Evolutionary conservation across 2,888 invertebrate species (phyloP), one percentile per base, ranked within the genome.

Genomic region (Alitta virens): DNA sequence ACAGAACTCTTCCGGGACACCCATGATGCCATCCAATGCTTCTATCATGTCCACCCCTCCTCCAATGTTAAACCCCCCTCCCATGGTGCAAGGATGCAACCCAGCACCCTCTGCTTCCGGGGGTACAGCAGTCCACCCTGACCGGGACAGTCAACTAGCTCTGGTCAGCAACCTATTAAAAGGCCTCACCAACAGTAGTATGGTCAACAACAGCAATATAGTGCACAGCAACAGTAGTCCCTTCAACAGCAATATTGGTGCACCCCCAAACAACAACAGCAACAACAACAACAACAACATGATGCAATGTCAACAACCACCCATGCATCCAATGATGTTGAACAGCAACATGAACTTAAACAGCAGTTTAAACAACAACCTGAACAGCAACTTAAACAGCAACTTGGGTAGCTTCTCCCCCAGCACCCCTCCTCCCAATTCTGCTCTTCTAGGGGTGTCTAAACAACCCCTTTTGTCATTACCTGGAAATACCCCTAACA

Each of bases 121-220:
- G 5, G 33, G 33, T 7, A 33, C 5, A 7, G 5, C 33, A 7
- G 33, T 33, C 33, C 33, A 57, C 27, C 14, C 57, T 2, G 33
- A 57, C 33, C 1, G 59, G 14, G 59, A 59, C 52, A 49, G 50
- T 9, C 59, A 59, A 25, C 40, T 59, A 1, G 59, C 59, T 2
- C 40, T 59, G 27, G 59, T 59, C 40, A 51, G 38, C 33, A 33
- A 27, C 40, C 33, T 59, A 51, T 40, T 59, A 2, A 59, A 59
- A 38, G 59, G 59, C 7, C 33, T 33, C 33, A 33, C 33, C 33
- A 33, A 33, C 12, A 5, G 7, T 33, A 5, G 7, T 33, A 33
- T 33, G 33, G 33, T 33, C 33, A 33, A 33, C 33, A 5, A 33
- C 5, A 33, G 7, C 33, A 33, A 7, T 33, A 12, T n/a, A n/a